These are phyloP conservation scores for Zele albiditarsus DNA, from an alignment of 2,888 invertebrate genomes.

Conservation along the genomic window DNA sequence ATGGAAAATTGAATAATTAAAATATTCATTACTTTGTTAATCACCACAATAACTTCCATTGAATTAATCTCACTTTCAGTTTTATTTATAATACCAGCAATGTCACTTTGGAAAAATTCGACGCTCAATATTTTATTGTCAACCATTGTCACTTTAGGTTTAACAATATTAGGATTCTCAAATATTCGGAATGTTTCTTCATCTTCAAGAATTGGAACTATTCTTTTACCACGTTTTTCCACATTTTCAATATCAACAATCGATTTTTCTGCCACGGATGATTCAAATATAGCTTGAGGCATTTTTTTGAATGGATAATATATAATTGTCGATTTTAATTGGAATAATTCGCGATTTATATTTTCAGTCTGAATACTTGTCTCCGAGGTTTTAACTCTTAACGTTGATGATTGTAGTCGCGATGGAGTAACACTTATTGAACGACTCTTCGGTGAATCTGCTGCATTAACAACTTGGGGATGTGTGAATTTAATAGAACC, in stretches of 20 bases:
- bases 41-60: constrained; percentile 57
- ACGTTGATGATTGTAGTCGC: constrained; percentile 43
- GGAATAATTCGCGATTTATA: constrained; percentile 11
- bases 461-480: constrained; percentile 54
- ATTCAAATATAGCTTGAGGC: constrained; percentile 61
- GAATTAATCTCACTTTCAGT: constrained; percentile 63
- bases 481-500: constrained; percentile 61
- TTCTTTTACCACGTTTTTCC: constrained; percentile 66
- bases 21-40: constrained; percentile 64
- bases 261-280: constrained; percentile 63
- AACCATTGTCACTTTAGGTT: constrained; percentile 64
- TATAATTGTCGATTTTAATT: constrained; percentile 43
- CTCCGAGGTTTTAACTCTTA: constrained; percentile 53
- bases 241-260: constrained; percentile 64
- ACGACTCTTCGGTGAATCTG: constrained; percentile 50
- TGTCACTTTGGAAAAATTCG: constrained; percentile 63
- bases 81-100: constrained; percentile 61
- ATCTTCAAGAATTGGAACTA: constrained; percentile 68
- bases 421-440: constrained; percentile 50
- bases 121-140: constrained; percentile 61
- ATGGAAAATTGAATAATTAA: not conserved
- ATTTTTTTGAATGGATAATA: constrained; percentile 60
- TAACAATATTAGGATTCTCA: constrained; percentile 69
- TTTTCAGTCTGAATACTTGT: constrained; percentile 52
- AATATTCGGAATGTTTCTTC: constrained; percentile 67